phyloP scores from a whole-genome alignment of 2,888 invertebrate genomes.

The Spilosoma lubricipeda region DNA sequence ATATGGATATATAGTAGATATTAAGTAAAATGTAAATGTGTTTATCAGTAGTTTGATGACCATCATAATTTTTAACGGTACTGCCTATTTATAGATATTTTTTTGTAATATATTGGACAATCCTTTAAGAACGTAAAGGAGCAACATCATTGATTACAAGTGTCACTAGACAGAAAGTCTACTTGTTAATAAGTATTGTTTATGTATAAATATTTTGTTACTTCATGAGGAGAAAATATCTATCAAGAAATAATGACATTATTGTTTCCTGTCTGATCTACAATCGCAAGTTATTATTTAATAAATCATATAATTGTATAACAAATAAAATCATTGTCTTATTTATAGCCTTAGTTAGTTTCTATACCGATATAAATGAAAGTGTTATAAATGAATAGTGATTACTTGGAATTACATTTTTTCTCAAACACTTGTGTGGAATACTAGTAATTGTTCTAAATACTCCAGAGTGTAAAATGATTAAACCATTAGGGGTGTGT shows the following conservation, averaged over 20 bases:
- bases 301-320: not conserved
- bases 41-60: not conserved
- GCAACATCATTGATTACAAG: not conserved
- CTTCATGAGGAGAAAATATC: not conserved
- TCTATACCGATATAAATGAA: not conserved
- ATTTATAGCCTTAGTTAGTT: not conserved
- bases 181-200: not conserved
- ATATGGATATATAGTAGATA: no score
- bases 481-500: not conserved
- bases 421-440: not conserved
- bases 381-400: not conserved
- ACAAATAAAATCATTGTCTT: not conserved
- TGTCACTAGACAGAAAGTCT: not conserved
- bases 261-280: not conserved
- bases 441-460: not conserved
- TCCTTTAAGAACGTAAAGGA: not conserved
- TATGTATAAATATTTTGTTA: not conserved
- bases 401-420: not conserved
- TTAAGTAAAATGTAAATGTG: no score
- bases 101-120: not conserved
- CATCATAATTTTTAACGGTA: not conserved
- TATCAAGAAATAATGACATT: not conserved
- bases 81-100: no score
- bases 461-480: not conserved
- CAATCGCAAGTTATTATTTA: not conserved